These are phyloP conservation scores for Scaptomyza graminum DNA, from an alignment of 1,140 invertebrate genomes.

Conservation along the genomic window DNA sequence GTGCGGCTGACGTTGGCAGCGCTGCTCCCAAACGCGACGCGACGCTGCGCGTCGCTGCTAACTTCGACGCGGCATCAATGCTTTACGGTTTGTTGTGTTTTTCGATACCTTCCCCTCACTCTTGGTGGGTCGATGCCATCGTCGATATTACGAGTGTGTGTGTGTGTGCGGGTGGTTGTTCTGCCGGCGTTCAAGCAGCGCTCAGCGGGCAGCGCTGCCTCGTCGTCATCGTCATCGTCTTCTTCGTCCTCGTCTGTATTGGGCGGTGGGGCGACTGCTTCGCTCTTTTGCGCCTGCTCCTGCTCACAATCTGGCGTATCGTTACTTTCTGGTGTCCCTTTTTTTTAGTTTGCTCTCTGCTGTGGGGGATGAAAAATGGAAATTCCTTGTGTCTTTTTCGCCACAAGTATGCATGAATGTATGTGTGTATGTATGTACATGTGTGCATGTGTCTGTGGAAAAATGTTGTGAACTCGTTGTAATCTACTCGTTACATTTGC, in stretches of 20 bases:
- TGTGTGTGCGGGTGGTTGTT: slow-evolving; percentile 64
- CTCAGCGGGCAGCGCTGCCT: slow-evolving; percentile 44
- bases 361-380: slow-evolving; percentile 56
- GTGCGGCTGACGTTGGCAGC: slow-evolving; percentile 2
- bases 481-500: slow-evolving; percentile 22
- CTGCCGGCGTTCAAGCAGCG: slow-evolving; percentile 46
- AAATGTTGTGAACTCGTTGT: slow-evolving; percentile 38
- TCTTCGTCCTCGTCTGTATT: slow-evolving; percentile 5
- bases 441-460: slow-evolving; percentile 15
- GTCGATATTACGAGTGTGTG: slow-evolving; percentile 20
- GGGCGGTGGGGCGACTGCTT: slow-evolving; percentile 40
- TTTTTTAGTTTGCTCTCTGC: slow-evolving; percentile 41
- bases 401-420: slow-evolving; percentile 12
- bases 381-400: slow-evolving; percentile 28
- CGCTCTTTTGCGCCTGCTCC: slow-evolving; percentile 43
- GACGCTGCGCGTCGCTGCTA: not conserved
- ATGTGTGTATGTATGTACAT: slow-evolving; percentile 2
- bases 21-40: not conserved
- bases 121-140: slow-evolving; percentile 21
- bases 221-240: slow-evolving; percentile 11
- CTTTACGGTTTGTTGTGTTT: slow-evolving; percentile 83
- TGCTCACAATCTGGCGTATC: slow-evolving; percentile 39
- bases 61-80: slow-evolving; percentile 52
- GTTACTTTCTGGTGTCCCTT: slow-evolving; percentile 43
- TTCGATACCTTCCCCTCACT: slow-evolving; percentile 43